These are phyloP conservation scores for Gambelia wislizenii DNA, from an alignment of 2,797 vertebrate species.

Conservation along the genomic window DNA sequence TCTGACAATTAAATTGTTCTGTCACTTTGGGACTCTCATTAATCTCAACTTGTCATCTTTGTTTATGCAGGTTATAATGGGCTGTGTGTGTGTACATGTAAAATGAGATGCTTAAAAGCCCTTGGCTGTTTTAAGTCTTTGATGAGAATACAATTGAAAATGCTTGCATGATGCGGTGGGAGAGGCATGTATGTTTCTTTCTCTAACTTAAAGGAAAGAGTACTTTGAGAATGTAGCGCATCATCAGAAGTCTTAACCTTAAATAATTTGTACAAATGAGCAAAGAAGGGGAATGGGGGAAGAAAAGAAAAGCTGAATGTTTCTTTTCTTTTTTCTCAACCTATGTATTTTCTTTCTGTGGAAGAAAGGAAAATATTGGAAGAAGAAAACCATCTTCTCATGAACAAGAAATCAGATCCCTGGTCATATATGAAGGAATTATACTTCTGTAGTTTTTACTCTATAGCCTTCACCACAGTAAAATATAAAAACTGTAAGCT, in stretches of 20 bases:
- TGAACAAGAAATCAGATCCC: constrained; percentile 3
- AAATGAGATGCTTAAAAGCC: constrained; percentile 82
- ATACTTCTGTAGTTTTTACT: no score
- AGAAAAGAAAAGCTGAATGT: background rate
- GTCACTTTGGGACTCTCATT: constrained; percentile 95
- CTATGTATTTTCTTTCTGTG: constrained; percentile 2
- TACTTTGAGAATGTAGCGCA: constrained; percentile 37
- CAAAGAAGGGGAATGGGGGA: constrained; percentile 26
- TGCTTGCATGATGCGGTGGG: constrained; percentile 57
- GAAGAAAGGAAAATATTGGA: background rate
- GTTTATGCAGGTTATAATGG: constrained; percentile 94
- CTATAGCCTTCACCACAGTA: no score
- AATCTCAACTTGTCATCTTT: constrained; percentile 99
- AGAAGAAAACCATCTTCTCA: constrained; percentile 21
- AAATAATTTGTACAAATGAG: constrained; percentile 23
- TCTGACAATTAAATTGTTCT: constrained; percentile 97
- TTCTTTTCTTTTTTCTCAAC: background rate
- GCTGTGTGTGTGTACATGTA: constrained; percentile 79
- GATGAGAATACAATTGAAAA: constrained; percentile 77
- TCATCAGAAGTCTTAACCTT: constrained; percentile 21
- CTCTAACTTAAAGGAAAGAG: constrained; percentile 48
- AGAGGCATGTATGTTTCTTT: constrained; percentile 39
- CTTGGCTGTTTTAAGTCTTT: constrained; percentile 81
- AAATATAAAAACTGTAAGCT: no score
- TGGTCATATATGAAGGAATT: no score